Percentiles rank a stretch among this genome's conserved stretches.
These are phyloP conservation scores for Coregonus ussuriensis DNA, from an alignment of 2,797 vertebrate genomes.

Conservation along the genomic window DNA sequence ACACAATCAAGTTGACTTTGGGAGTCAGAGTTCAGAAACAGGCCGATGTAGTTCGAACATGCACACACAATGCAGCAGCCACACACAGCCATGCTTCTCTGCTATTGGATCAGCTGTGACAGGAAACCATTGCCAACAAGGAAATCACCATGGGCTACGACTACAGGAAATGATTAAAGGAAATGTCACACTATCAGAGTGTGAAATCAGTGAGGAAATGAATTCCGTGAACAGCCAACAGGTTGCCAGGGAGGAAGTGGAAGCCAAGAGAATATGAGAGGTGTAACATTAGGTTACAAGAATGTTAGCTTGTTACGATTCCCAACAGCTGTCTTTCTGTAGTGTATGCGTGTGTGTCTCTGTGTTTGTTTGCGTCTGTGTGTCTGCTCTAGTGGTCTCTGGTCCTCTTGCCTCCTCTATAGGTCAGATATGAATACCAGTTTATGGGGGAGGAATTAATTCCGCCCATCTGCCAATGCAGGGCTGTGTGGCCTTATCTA, in stretches of 20 bases:
- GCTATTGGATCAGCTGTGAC: conserved; percentile 13
- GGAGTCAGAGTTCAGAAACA: not conserved
- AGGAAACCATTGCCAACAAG: conserved; percentile 41
- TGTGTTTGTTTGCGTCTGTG: too few relatives aligned
- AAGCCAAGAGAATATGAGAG: conserved; percentile 5
- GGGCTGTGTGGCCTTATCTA: conserved; percentile 57
- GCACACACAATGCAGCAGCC: conserved; percentile 12
- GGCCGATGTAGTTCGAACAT: conserved; percentile 24
- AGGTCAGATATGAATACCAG: not conserved
- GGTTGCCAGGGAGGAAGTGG: not conserved
- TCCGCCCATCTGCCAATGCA: not conserved
- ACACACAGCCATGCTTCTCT: conserved; percentile 24
- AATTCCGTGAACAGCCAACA: conserved; percentile 4
- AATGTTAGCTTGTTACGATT: conserved; percentile 12
- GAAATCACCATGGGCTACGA: conserved; percentile 38
- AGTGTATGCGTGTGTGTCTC: not conserved
- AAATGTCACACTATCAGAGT: conserved; percentile 16
- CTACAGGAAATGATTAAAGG: conserved; percentile 14
- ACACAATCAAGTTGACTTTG: not conserved
- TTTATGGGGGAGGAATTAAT: conserved; percentile 39
- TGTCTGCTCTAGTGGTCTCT: not conserved
- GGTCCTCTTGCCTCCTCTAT: conserved; percentile 3
- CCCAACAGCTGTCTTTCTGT: not conserved
- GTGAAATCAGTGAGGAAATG: conserved; percentile 14
- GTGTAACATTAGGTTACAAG: conserved; percentile 1